These are phyloP conservation scores for Eupithecia insigniata DNA, from an alignment of 2,888 invertebrate species.

Conservation along the genomic window DNA sequence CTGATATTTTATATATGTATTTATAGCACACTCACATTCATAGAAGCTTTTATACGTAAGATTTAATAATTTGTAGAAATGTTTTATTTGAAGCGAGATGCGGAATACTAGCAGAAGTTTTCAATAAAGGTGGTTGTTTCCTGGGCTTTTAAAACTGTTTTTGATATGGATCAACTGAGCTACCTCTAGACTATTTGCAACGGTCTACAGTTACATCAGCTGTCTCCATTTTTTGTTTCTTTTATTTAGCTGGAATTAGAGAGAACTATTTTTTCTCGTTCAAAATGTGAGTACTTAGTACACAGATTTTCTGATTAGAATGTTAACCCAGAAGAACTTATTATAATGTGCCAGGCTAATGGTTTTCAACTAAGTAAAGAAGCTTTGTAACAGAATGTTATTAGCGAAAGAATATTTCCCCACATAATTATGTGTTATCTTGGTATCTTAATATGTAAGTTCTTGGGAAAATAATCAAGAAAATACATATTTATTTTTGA, in stretches of 20 bases:
- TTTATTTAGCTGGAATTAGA: neutral
- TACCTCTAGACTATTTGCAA: neutral
- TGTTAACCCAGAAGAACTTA: neutral
- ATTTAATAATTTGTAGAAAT: neutral
- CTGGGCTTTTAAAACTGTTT: neutral
- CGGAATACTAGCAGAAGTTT: neutral
- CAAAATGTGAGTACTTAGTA: neutral
- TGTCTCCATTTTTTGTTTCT: neutral
- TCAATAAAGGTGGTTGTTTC: neutral
- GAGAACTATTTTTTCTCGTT: neutral
- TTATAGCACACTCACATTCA: neutral
- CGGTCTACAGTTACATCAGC: neutral
- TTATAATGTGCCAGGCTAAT: neutral
- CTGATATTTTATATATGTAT: neutral
- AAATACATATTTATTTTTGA: neutral
- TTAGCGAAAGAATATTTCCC: neutral
- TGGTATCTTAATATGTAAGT: neutral
- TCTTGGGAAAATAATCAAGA: neutral
- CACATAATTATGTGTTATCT: neutral
- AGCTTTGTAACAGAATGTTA: slow-evolving; percentile 3
- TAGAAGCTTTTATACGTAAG: neutral
- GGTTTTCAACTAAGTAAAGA: neutral
- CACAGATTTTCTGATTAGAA: neutral
- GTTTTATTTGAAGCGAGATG: neutral
- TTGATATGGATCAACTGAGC: neutral